Evolutionary conservation across 2,888 invertebrate species (phyloP).

Genomic region (Noctua comes): DNA sequence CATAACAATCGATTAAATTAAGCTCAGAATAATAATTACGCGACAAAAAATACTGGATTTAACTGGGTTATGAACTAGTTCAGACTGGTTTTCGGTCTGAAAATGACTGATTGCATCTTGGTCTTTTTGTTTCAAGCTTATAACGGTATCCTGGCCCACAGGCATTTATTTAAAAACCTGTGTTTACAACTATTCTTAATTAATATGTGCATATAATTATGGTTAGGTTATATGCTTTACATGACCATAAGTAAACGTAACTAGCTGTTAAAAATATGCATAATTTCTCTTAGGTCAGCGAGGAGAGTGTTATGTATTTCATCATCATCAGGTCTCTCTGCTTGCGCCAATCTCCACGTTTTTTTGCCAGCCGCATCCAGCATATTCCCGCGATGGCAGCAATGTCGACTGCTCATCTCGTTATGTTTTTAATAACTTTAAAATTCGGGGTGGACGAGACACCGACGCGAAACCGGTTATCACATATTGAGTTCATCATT

Average conservation of each 20-base stretch:
- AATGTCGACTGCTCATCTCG: too few relatives aligned
- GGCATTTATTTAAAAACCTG: slow-evolving; percentile 21
- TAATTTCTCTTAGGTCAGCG: neutral
- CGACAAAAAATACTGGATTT: slow-evolving; percentile 41
- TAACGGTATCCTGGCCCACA: slow-evolving; percentile 38
- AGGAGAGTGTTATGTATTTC: neutral
- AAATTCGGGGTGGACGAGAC: too few relatives aligned
- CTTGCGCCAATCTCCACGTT: too few relatives aligned
- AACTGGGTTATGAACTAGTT: slow-evolving; percentile 49
- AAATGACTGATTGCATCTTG: slow-evolving; percentile 35
- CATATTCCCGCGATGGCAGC: too few relatives aligned
- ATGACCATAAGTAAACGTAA: neutral
- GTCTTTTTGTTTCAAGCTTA: slow-evolving; percentile 18
- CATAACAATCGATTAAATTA: slow-evolving; percentile 36
- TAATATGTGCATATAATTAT: slow-evolving; percentile 20
- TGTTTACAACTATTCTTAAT: slow-evolving; percentile 13
- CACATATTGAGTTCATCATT: too few relatives aligned
- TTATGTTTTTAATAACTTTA: neutral
- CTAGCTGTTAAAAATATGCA: neutral
- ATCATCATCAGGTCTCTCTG: too few relatives aligned
- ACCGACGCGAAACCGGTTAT: too few relatives aligned
- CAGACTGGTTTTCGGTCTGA: slow-evolving; percentile 38
- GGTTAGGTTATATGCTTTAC: neutral
- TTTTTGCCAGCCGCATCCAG: too few relatives aligned
- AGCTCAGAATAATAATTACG: slow-evolving; percentile 22